These are phyloP conservation scores for Tyrophagus putrescentiae DNA, from an alignment of 1,140 invertebrate species.

Conservation along the genomic window DNA sequence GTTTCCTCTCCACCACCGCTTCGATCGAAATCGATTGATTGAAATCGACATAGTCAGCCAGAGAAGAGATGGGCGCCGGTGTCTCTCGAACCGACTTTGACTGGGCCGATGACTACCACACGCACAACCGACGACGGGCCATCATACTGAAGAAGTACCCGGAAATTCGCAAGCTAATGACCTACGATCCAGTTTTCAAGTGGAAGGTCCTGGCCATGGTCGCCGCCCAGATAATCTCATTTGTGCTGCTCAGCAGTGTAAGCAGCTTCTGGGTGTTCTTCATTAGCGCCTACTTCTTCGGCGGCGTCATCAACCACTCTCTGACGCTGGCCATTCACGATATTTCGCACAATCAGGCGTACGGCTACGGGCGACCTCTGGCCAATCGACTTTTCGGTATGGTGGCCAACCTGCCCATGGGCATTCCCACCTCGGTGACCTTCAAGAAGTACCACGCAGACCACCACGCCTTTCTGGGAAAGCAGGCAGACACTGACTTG, in stretches of 20 bases:
- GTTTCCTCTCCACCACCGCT: no score
- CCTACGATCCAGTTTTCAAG: constrained; percentile 78
- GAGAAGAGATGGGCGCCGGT: constrained; percentile 61
- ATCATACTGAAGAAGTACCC: constrained; percentile 72
- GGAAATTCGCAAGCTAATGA: constrained; percentile 86
- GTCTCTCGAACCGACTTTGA: constrained; percentile 81
- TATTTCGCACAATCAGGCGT: constrained; percentile 91
- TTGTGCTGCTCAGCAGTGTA: constrained; percentile 61
- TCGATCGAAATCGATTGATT: no score
- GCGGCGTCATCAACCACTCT: constrained; percentile 92
- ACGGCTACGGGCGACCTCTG: constrained; percentile 69
- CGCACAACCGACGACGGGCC: constrained; percentile 84
- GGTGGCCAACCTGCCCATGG: constrained; percentile 92
- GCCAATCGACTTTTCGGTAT: constrained; percentile 76
- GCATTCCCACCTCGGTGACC: constrained; percentile 81
- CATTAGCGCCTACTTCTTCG: constrained; percentile 72
- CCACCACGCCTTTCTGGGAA: constrained; percentile 73
- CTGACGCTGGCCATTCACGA: constrained; percentile 94
- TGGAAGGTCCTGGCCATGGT: constrained; percentile 74
- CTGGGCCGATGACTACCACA: constrained; percentile 73
- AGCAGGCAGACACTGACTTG: constrained; percentile 83
- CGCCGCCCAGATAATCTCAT: constrained; percentile 55
- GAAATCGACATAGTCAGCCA: background rate
- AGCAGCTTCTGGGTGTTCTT: constrained; percentile 64
- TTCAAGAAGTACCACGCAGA: constrained; percentile 98